phyloP scores from a whole-genome alignment of 2,113 vertebrate genomes.

The Sialia sialis region DNA sequence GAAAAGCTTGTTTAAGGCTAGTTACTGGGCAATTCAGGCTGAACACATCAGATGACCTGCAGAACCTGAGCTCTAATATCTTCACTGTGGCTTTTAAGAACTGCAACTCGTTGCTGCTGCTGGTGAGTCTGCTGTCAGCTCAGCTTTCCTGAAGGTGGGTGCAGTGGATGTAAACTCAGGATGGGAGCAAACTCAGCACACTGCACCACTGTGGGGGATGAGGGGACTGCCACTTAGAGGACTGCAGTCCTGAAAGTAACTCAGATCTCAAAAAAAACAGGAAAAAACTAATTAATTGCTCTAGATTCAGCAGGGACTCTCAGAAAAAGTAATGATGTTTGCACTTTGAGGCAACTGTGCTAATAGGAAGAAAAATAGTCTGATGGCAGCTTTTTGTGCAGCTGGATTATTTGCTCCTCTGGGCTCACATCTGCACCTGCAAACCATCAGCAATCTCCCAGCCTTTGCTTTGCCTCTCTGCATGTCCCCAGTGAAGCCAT shows the following conservation, averaged over 20 bases:
- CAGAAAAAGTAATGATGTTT: background rate
- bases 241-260: background rate
- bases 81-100: background rate
- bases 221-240: background rate
- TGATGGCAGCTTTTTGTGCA: background rate
- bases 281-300: background rate
- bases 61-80: background rate
- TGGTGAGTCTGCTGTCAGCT: background rate
- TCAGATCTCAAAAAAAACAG: background rate
- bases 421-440: background rate
- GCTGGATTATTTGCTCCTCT: background rate
- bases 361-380: background rate
- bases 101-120: background rate
- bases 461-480: background rate
- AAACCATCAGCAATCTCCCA: background rate
- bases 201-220: rapidly evolving
- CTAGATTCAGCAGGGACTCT: background rate
- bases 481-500: background rate
- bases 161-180: background rate
- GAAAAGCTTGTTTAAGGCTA: background rate
- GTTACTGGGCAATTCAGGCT: background rate
- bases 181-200: background rate
- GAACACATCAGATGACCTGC: background rate
- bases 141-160: background rate
- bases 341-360: background rate